These are phyloP conservation scores for Phenacoccus solenopsis DNA, from an alignment of 1,140 invertebrate genomes.

Conservation along the genomic window DNA sequence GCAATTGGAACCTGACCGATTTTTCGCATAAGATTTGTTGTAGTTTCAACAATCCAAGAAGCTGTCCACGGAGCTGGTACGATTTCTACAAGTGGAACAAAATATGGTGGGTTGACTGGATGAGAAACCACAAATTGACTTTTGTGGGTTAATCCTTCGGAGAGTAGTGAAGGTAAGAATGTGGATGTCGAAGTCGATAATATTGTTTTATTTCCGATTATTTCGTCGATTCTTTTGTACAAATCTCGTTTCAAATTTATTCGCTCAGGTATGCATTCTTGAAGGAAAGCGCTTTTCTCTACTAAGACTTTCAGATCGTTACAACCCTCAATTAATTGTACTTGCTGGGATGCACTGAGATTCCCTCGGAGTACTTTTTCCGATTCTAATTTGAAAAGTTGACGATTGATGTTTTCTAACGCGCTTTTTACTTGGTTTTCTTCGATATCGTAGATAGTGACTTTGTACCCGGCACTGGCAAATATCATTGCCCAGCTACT, in stretches of 20 bases:
- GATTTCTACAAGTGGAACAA: slow-evolving; percentile 84
- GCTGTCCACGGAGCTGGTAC: slow-evolving; percentile 85
- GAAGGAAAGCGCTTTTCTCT: slow-evolving; percentile 58
- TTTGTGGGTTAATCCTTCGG: slow-evolving; percentile 61
- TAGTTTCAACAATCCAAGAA: slow-evolving; percentile 46
- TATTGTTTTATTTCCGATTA: slow-evolving; percentile 57
- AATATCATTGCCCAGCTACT: slow-evolving; percentile 93
- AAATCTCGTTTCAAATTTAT: slow-evolving; percentile 72
- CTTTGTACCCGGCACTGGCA: slow-evolving; percentile 78
- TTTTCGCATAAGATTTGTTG: slow-evolving; percentile 64
- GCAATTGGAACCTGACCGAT: slow-evolving; percentile 84
- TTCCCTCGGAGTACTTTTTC: slow-evolving; percentile 59
- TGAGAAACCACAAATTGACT: slow-evolving; percentile 69
- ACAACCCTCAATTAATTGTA: slow-evolving; percentile 61
- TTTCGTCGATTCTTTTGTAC: slow-evolving; percentile 59
- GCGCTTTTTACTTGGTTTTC: slow-evolving; percentile 59
- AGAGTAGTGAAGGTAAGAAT: slow-evolving; percentile 73
- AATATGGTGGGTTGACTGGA: slow-evolving; percentile 94
- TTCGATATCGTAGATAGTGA: slow-evolving; percentile 70
- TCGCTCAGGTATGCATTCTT: slow-evolving; percentile 88
- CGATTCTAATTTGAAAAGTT: slow-evolving; percentile 50
- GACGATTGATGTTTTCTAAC: slow-evolving; percentile 54
- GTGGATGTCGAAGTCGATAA: slow-evolving; percentile 85
- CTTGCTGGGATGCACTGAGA: slow-evolving; percentile 58
- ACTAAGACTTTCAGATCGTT: slow-evolving; percentile 44